Base-by-base conservation (phyloP, 2,888 invertebrate species). In the Conchocele bisecta region DNA sequence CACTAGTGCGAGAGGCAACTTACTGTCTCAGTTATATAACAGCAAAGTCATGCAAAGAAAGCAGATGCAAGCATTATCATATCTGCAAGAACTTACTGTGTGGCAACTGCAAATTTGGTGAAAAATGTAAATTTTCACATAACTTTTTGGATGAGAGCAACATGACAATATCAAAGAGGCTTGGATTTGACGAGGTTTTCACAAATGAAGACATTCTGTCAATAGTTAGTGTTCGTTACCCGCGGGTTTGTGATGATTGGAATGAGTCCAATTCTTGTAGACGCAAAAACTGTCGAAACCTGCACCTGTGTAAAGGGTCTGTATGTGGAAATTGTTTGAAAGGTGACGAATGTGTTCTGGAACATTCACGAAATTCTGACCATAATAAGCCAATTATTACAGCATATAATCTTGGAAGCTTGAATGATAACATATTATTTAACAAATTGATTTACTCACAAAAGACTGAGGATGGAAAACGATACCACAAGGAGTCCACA, bases 221-320 rank as follows among this genome's bases (percentile, higher is more conserved):
- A 0, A 65, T 76, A n/a, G 35, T 72, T 13, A 53, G 17, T 15
- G 48, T 46, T 3, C 33, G 76, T 6, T 65, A 44, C 33, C 76
- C 76, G 31, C 72, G 61, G 54, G 46, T 72, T 13, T 76, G 76
- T 42, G 41, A 48, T 0, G 13, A 20, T 13, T 75, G 75, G 75
- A 66, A 56, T 48, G 51, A 61, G 1, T 44, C 50, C 20, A 64
- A 53, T 9, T 11, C 13, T 15, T 81, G 81, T 57, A 29, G 22
- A 4, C 46, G 67, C 7, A 13, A 11, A 13, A 39, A 46, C 9
- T 78, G 81, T 42, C 17, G 37, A 20, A 50, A 66, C n/a, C 70
- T 81, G 28, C 81, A 81, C 46, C 37, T 78, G n/a, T 81, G 81
- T 60, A 66, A 66, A 48, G 66, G 74, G 17, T 74, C 61, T 48